Evolutionary conservation across 92 coral and sea anemone genomes (phyloP).

Genomic region (Bergia puertoricense): DNA sequence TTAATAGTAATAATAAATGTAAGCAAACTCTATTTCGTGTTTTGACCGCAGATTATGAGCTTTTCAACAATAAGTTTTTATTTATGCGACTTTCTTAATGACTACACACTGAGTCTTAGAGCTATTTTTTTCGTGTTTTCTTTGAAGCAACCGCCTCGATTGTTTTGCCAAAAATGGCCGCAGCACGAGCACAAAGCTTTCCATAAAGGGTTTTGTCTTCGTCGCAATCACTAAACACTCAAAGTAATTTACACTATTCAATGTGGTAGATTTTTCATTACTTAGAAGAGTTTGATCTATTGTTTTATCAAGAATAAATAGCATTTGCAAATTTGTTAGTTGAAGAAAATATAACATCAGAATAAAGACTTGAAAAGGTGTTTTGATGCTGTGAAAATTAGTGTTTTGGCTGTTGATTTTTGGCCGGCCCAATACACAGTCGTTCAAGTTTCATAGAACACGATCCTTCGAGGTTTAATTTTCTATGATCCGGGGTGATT

Average conservation of each 20-base stretch:
- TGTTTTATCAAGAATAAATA: conserved; percentile 64
- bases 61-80: conserved; percentile 31
- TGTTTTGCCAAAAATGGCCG: conserved; percentile 58
- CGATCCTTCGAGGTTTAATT: background rate
- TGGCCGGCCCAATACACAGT: background rate
- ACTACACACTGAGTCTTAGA: conserved; percentile 55
- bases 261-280: conserved; percentile 79
- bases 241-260: conserved; percentile 85
- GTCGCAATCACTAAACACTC: conserved; percentile 67
- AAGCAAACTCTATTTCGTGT: conserved; percentile 37
- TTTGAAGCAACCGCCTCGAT: conserved; percentile 74
- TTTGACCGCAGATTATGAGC: conserved; percentile 33
- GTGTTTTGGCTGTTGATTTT: conserved; percentile 24
- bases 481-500: background rate
- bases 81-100: conserved; percentile 44
- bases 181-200: conserved; percentile 59
- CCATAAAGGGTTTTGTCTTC: conserved; percentile 67
- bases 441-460: background rate
- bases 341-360: conserved; percentile 61
- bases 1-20: conserved; percentile 12
- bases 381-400: conserved; percentile 40
- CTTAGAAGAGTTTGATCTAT: conserved; percentile 58
- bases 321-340: conserved; percentile 67
- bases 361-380: conserved; percentile 54
- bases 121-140: conserved; percentile 53